Evolutionary conservation across 1,140 invertebrate species (phyloP).

Genomic region (Centruroides vittatus): DNA sequence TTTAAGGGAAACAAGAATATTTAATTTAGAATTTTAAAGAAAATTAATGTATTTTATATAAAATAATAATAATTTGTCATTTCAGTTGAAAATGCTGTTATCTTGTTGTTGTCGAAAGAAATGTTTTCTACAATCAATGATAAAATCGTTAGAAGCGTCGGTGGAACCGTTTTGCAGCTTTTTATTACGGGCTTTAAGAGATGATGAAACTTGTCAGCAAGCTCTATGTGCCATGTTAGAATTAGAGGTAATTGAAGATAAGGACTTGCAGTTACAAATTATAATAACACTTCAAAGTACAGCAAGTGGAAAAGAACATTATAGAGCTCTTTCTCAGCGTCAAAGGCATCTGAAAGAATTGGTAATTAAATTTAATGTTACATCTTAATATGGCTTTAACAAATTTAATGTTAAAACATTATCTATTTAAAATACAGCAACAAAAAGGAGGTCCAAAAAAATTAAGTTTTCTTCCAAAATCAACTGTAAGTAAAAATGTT

Average conservation of each 20-base stretch:
- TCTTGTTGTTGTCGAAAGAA: slow-evolving; percentile 64
- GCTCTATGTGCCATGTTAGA: slow-evolving; percentile 67
- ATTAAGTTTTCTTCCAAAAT: slow-evolving; percentile 60
- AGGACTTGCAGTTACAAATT: slow-evolving; percentile 51
- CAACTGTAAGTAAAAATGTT: slow-evolving; percentile 35
- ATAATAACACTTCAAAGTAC: slow-evolving; percentile 68
- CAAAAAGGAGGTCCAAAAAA: slow-evolving; percentile 69
- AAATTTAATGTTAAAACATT: neutral
- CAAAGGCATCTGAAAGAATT: slow-evolving; percentile 60
- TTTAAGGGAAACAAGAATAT: too few species aligned
- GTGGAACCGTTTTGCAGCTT: neutral
- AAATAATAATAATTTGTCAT: neutral
- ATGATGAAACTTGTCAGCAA: slow-evolving; percentile 50
- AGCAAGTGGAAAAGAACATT: slow-evolving; percentile 48
- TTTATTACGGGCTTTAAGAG: slow-evolving; percentile 55
- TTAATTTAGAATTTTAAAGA: too few species aligned
- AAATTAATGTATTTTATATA: too few species aligned
- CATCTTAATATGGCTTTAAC: too few species aligned
- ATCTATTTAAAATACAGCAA: slow-evolving; percentile 41
- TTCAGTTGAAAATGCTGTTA: slow-evolving; percentile 51
- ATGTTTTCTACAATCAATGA: slow-evolving; percentile 52
- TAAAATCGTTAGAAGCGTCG: slow-evolving; percentile 53
- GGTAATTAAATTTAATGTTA: slow-evolving; percentile 30
- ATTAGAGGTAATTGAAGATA: slow-evolving; percentile 47
- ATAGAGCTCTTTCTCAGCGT: slow-evolving; percentile 53